These are phyloP conservation scores for Andrena bucephala DNA, from an alignment of 2,888 invertebrate genomes.

Conservation along the genomic window DNA sequence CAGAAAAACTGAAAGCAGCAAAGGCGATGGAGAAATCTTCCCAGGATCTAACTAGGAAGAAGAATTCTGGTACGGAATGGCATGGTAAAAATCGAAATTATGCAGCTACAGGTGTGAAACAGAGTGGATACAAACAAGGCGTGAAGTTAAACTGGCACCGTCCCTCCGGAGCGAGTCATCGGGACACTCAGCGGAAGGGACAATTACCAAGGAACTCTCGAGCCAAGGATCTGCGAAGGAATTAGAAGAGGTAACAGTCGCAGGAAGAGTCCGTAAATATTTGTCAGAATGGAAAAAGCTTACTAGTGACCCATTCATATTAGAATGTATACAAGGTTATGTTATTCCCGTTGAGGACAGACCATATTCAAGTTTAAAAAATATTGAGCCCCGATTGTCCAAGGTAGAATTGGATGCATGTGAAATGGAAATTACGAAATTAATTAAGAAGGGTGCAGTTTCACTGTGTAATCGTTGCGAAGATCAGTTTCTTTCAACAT, in stretches of 20 bases:
- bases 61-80: conserved; percentile 4
- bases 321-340: neutral
- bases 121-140: neutral
- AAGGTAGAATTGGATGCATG: neutral
- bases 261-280: neutral
- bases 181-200: conserved; percentile 9
- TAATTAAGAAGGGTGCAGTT: neutral
- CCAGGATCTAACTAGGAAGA: neutral
- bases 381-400: neutral
- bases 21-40: conserved; percentile 7
- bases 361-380: neutral
- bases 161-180: neutral
- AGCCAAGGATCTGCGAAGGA: conserved; percentile 2
- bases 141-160: conserved; percentile 12
- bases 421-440: conserved; percentile 6
- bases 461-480: neutral
- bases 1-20: neutral
- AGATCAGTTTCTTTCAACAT: conserved; percentile 1
- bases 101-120: neutral
- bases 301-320: conserved; percentile 6
- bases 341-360: neutral
- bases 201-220: neutral
- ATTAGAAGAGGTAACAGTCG: conserved; percentile 1
- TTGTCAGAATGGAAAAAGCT: neutral
- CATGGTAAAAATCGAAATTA: neutral